Base-by-base conservation (phyloP, 1,140 invertebrate genomes). In the Aphelenchoides fujianensis region DNA sequence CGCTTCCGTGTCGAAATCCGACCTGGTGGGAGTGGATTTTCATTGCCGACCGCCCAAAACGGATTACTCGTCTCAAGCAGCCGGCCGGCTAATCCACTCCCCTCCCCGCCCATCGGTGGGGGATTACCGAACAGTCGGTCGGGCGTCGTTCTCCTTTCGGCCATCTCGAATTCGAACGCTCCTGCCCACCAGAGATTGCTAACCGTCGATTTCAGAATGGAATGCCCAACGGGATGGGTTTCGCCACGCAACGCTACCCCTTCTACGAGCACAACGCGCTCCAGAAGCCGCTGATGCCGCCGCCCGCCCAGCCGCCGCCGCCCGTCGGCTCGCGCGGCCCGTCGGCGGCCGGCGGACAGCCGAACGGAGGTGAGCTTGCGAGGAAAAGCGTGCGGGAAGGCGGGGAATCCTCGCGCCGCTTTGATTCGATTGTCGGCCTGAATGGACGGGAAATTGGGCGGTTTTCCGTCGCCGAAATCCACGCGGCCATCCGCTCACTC, bases 221-320 rank as follows among this genome's bases (percentile, higher is more conserved):
- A 59, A 59, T 59, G 55, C 3, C 63, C 0, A 66, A 66, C 34
- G 63, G 63, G 12, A 66, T 66, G 63, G 63, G 63, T 41, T 66
- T 66, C 3, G n/a, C n/a, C n/a, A 30, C 16, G 12, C 63, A 31
- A 35, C 63, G 63, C 1, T 66, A 66, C 32, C 63, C 63, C 12
- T 66, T 66, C 32, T 66, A 66, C 32, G 63, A 66, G 9, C 63
- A 66, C n/a, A 32, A 5, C 23, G n/a, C 32, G n/a, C 32, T 66
- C 12, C 63, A 66, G 32, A 66, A 66, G 32, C 63, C 63, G 12
- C 2, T 66, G 63, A n/a, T n/a, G n/a, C 23, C 53, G 63, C 31
- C 16, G 1, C 12, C n/a, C n/a, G n/a, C n/a, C n/a, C n/a, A n/a
- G n/a, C 55, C 28, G 34, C 55, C 5, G 5, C 55, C 5, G 34